Percentiles rank a stretch among this genome's conserved stretches.
These are phyloP conservation scores for Chaetogeoica ovagalla DNA, from an alignment of 2,888 invertebrate genomes.

Conservation along the genomic window DNA sequence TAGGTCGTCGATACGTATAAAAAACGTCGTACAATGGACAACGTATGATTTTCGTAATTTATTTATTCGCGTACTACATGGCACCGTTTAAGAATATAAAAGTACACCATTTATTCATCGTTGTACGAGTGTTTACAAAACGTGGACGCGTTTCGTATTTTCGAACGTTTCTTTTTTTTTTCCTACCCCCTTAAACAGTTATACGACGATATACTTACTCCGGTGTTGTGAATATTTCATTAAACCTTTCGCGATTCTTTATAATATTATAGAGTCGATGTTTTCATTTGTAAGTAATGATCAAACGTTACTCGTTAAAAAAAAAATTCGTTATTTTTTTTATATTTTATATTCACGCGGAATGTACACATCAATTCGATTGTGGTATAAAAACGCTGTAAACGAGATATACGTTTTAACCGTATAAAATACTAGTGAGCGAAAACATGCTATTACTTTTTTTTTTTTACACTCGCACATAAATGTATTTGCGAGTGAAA, in stretches of 20 bases:
- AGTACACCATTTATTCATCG: not conserved
- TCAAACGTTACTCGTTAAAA: too few species aligned
- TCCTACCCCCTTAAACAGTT: not conserved
- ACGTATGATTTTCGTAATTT: slow-evolving; percentile 13
- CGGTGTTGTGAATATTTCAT: too few species aligned
- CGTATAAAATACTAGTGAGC: not conserved
- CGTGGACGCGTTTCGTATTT: not conserved
- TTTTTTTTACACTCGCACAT: not conserved
- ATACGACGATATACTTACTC: too few species aligned
- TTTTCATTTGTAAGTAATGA: too few species aligned
- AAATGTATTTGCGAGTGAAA: not conserved
- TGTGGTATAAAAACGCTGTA: too few species aligned
- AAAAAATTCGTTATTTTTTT: too few species aligned
- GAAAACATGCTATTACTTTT: not conserved
- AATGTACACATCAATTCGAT: too few species aligned
- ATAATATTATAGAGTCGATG: too few species aligned
- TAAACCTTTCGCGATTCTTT: too few species aligned
- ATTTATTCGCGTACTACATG: not conserved
- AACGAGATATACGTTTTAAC: too few species aligned
- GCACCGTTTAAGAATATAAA: not conserved
- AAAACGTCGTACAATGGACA: not conserved
- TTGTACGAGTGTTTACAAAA: not conserved
- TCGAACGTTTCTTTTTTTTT: not conserved
- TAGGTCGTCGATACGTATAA: not conserved
- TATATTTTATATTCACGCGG: too few species aligned